phyloP scores from a whole-genome alignment of 2,797 vertebrate species.

The Sciurus carolinensis region DNA sequence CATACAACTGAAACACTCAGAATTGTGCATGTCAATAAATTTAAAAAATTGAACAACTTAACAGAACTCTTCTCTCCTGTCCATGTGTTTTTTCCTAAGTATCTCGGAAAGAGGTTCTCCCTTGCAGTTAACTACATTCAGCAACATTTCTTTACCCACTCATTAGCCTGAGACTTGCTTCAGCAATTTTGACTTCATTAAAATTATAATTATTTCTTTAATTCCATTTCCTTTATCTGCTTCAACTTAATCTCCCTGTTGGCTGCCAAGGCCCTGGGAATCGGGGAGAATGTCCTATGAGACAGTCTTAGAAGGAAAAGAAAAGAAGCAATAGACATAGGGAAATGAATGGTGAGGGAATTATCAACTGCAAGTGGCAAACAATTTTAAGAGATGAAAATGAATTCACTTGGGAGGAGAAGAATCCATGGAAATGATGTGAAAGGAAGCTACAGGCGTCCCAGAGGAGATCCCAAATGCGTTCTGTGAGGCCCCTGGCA shows the following conservation, averaged over 20 bases:
- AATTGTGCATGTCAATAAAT: neutral
- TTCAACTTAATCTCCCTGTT: constrained; percentile 39
- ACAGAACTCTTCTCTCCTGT: neutral
- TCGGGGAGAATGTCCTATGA: neutral
- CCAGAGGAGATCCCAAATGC: accelerated
- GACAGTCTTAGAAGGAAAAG: neutral
- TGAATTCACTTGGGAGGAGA: neutral
- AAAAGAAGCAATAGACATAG: neutral
- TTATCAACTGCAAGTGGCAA: accelerated
- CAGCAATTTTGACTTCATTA: constrained; percentile 71
- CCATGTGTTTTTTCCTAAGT: neutral
- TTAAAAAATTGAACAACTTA: neutral
- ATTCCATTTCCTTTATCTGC: constrained; percentile 65
- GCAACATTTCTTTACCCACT: neutral
- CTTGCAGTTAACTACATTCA: neutral
- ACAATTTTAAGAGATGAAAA: neutral
- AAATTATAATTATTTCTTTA: constrained; percentile 72
- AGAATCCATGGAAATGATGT: accelerated
- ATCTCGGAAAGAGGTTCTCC: neutral
- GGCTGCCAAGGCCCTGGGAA: constrained; percentile 12
- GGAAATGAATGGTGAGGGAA: neutral
- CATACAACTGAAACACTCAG: neutral
- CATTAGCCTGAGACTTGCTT: constrained; percentile 60
- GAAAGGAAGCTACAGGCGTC: no score
- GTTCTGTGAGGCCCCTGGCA: neutral